phyloP scores from a whole-genome alignment of 2,888 invertebrate species.

The Ophion ventricosus region DNA sequence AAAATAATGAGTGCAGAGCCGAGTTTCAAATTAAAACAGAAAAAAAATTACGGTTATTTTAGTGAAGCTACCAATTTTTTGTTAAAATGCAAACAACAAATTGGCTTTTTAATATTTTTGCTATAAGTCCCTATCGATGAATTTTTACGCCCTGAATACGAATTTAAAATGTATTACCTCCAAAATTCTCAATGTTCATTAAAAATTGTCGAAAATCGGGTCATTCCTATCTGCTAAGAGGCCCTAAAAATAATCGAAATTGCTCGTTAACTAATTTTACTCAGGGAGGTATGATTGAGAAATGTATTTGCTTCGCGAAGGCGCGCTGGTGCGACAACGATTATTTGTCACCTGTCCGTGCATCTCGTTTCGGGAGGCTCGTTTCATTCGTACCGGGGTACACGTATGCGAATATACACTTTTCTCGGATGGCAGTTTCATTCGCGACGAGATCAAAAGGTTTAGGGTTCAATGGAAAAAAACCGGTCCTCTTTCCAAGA shows the following conservation, averaged over 20 bases:
- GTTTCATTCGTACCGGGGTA: conserved; percentile 3
- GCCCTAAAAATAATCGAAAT: not conserved
- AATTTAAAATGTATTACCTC: too few species aligned
- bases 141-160: too few species aligned
- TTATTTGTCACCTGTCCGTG: conserved; percentile 30
- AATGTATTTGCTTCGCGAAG: too few species aligned
- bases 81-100: too few species aligned
- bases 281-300: not conserved
- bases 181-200: not conserved
- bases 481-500: conserved; percentile 75
- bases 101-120: too few species aligned
- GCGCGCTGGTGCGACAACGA: not conserved
- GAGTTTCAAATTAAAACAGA: too few species aligned
- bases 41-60: too few species aligned
- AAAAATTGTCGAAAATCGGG: not conserved
- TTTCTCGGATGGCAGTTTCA: not conserved
- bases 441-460: conserved; percentile 42
- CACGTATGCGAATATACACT: not conserved
- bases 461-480: conserved; percentile 72
- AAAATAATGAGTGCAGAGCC: too few species aligned
- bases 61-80: too few species aligned
- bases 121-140: too few species aligned
- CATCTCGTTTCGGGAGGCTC: conserved; percentile 32
- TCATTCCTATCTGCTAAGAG: too few species aligned
- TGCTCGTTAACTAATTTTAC: not conserved